Percentiles rank a stretch among this genome's conserved stretches.
Conservation (phyloP, 92 coral and sea anemone species). For the Paragorgia papillata region DNA sequence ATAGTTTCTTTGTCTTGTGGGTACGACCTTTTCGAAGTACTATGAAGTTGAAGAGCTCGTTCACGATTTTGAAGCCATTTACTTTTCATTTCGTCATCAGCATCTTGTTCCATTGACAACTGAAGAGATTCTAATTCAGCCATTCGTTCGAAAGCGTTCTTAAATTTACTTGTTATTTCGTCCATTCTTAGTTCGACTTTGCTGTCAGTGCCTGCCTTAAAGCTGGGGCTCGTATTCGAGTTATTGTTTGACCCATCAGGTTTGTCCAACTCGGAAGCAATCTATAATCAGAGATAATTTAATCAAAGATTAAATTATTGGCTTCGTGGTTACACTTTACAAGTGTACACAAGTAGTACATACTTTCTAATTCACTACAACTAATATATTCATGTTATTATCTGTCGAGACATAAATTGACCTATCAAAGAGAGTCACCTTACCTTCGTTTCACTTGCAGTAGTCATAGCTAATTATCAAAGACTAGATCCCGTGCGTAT, state of each 20-base stretch:
- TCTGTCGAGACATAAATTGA: too few relatives aligned
- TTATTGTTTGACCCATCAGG: neutral
- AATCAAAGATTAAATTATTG: too few relatives aligned
- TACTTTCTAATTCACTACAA: too few relatives aligned
- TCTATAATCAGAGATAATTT: neutral
- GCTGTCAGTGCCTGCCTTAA: neutral
- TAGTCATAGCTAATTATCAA: neutral
- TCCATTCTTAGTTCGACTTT: slow-evolving; percentile 43
- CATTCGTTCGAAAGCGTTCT: slow-evolving; percentile 70
- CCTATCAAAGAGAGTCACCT: neutral
- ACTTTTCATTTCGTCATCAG: slow-evolving; percentile 64
- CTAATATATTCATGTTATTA: too few relatives aligned
- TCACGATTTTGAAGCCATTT: slow-evolving; percentile 15
- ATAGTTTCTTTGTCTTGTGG: neutral
- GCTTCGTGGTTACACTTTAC: too few relatives aligned
- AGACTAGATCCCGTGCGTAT: neutral
- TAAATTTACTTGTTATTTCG: slow-evolving; percentile 39
- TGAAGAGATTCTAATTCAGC: slow-evolving; percentile 98
- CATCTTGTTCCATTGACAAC: slow-evolving; percentile 89
- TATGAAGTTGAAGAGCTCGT: neutral
- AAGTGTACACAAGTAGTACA: too few relatives aligned
- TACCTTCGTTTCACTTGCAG: slow-evolving; percentile 30
- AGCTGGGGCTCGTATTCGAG: neutral
- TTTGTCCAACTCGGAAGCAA: slow-evolving; percentile 8
- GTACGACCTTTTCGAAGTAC: neutral